Evolutionary conservation across 2,113 vertebrate genomes (phyloP).

Genomic region (Ctenodactylus gundi): DNA sequence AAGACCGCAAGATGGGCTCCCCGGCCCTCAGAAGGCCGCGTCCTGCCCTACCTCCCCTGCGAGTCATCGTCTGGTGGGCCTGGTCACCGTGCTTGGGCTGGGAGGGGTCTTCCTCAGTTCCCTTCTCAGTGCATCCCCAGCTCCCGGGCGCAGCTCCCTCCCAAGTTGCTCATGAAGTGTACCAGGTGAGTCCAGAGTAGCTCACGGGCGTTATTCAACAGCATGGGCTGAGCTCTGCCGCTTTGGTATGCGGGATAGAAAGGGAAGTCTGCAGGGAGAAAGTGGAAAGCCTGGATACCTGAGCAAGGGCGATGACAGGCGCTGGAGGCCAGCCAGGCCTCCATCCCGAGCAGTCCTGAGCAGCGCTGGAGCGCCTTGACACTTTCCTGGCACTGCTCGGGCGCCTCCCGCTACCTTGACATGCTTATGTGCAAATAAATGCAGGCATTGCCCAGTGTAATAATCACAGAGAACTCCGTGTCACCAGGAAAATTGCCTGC

Average conservation of each 20-base stretch:
- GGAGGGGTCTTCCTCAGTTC: constrained; percentile 29
- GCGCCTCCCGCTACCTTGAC: constrained; percentile 57
- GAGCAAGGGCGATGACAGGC: constrained; percentile 60
- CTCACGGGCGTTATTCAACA: constrained; percentile 46
- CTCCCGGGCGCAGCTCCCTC: constrained; percentile 42
- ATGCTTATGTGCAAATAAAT: constrained; percentile 75
- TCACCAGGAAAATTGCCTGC: constrained; percentile 71
- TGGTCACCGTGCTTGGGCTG: constrained; percentile 3
- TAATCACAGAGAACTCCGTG: constrained; percentile 69
- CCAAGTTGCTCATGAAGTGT: constrained; percentile 39
- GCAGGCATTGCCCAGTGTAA: constrained; percentile 65
- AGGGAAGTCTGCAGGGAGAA: background rate
- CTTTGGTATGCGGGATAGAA: background rate
- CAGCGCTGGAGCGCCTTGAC: constrained; percentile 56
- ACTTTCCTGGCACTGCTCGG: constrained; percentile 61
- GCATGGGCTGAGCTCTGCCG: constrained; percentile 5
- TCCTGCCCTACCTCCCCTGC: no score
- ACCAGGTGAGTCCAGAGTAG: background rate
- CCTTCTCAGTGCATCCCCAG: constrained; percentile 58
- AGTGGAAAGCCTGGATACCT: constrained; percentile 53
- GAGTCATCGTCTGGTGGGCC: constrained; percentile 47
- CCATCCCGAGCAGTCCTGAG: constrained; percentile 56
- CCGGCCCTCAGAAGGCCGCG: background rate
- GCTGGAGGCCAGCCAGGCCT: constrained; percentile 51
- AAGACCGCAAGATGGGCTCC: background rate